Base-by-base conservation (phyloP, 1,140 invertebrate genomes). In the Chymomyza costata region DNA sequence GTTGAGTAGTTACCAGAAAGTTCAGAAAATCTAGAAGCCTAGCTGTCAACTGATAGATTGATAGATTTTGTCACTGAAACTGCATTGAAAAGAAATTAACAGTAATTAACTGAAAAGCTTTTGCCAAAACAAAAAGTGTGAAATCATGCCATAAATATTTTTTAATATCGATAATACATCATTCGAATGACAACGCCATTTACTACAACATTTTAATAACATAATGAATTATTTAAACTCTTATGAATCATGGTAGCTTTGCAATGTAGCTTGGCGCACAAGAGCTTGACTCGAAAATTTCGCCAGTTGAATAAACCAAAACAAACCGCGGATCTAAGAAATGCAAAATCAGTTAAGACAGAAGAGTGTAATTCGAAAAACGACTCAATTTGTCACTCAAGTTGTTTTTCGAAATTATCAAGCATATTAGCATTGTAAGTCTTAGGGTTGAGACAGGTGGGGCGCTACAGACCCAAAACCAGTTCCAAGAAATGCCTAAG, bases 181-280 rank as follows among this genome's bases (percentile, higher is more conserved):
- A 48, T 44, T 44, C 39, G 25, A 8, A 44, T 30, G 57, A 50
- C 56, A 35, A 31, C 10, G 54, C 45, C 54, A 41, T 21, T 66
- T 62, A 70, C 52, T 53, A 54, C 65, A 63, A 49, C 58, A 57
- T 57, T 66, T 71, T 47, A 78, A 51, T 66, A 57, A 53, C 66
- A 55, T 70, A 76, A 78, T 78, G 74, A 78, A 78, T 78, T 78
- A 78, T 78, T 76, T 78, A 78, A 80, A 51, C 14, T 47, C 44
- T 30, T 15, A 34, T 78, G 71, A 78, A 52, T 78, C 71, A 74
- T 34, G 38, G 18, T 35, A n/a, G n/a, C n/a, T n/a, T n/a, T n/a
- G 21, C 21, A 25, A 8, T 25, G 21, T 8, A n/a, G n/a, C n/a
- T n/a, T 25, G 21, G 21, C 21, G 21, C 44, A 44, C 43, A 65